Evolutionary conservation across 2,113 vertebrate genomes (phyloP).

Genomic region (Erpornis zantholeuca): DNA sequence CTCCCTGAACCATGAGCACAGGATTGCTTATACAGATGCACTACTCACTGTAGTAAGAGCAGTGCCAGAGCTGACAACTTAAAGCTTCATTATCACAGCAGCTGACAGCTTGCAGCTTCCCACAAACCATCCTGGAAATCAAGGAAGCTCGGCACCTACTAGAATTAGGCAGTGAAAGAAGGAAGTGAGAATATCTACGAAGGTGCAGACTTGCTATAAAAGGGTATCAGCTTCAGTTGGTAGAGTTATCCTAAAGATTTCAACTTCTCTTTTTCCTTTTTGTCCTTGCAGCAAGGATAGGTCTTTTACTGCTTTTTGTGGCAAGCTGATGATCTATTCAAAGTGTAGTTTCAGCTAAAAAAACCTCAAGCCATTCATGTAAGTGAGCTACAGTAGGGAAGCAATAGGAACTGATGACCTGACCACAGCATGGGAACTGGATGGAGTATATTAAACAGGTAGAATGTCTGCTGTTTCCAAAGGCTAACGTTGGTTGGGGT

Average conservation of each 20-base stretch:
- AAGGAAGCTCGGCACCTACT: background rate
- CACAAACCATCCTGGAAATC: conserved; percentile 23
- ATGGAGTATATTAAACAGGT: conserved; percentile 4
- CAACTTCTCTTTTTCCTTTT: conserved; percentile 17
- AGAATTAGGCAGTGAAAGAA: background rate
- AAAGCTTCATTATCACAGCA: conserved; percentile 44
- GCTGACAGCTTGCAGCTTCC: conserved; percentile 56
- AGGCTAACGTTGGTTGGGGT: background rate
- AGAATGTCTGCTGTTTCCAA: conserved; percentile 16
- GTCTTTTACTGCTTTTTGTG: conserved; percentile 35
- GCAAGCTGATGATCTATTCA: conserved; percentile 42
- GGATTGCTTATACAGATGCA: conserved; percentile 2
- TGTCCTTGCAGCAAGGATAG: conserved; percentile 9
- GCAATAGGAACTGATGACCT: conserved; percentile 26
- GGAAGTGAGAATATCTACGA: conserved; percentile 25
- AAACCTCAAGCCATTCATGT: conserved; percentile 9
- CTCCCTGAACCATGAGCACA: background rate
- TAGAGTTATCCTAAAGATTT: conserved; percentile 29
- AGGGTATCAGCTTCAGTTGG: background rate
- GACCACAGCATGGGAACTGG: conserved; percentile 14
- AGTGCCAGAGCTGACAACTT: conserved; percentile 23
- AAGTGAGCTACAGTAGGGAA: conserved; percentile 26
- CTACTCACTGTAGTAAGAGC: conserved; percentile 31
- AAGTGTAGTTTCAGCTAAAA: conserved; percentile 30
- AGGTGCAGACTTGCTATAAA: conserved; percentile 38